These are phyloP conservation scores for Rhamphomyia laevipes DNA, from an alignment of 2,888 invertebrate genomes.

Conservation along the genomic window DNA sequence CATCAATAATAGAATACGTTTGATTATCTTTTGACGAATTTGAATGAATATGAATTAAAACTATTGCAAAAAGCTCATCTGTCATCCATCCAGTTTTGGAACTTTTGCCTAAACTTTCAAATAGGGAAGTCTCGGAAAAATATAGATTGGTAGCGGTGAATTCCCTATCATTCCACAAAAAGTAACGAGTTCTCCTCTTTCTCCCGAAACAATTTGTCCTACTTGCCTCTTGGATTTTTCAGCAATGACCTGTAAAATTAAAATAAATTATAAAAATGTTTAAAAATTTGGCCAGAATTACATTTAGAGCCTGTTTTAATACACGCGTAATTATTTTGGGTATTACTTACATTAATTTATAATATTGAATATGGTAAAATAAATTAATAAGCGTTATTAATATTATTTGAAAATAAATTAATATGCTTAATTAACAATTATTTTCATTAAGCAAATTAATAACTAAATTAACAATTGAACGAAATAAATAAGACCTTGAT, in stretches of 20 bases:
- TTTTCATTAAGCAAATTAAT: too few species aligned
- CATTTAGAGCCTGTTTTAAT: neutral
- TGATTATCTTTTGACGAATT: slow-evolving; percentile 6
- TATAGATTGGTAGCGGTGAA: neutral
- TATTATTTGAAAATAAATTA: too few species aligned
- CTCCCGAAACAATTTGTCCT: slow-evolving; percentile 14
- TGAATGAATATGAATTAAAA: slow-evolving; percentile 13
- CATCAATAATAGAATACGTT: too few species aligned
- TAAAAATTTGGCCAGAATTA: neutral
- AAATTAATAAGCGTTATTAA: too few species aligned
- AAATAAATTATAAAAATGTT: too few species aligned
- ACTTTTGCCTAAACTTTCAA: neutral
- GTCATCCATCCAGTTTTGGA: slow-evolving; percentile 21
- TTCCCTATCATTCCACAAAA: slow-evolving; percentile 2
- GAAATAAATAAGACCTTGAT: too few species aligned
- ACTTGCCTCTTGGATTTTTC: too few species aligned
- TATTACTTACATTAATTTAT: too few species aligned
- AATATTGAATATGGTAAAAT: too few species aligned
- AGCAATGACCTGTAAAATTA: neutral
- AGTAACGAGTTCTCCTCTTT: slow-evolving; percentile 16
- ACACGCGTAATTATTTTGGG: too few species aligned
- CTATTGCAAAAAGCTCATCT: slow-evolving; percentile 13
- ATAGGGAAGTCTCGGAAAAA: slow-evolving; percentile 1
- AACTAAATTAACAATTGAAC: too few species aligned
- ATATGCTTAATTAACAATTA: too few species aligned